Percentiles rank a stretch among this genome's conserved stretches.
These are phyloP conservation scores for Thera britannica DNA, from an alignment of 2,888 invertebrate species.

Conservation along the genomic window DNA sequence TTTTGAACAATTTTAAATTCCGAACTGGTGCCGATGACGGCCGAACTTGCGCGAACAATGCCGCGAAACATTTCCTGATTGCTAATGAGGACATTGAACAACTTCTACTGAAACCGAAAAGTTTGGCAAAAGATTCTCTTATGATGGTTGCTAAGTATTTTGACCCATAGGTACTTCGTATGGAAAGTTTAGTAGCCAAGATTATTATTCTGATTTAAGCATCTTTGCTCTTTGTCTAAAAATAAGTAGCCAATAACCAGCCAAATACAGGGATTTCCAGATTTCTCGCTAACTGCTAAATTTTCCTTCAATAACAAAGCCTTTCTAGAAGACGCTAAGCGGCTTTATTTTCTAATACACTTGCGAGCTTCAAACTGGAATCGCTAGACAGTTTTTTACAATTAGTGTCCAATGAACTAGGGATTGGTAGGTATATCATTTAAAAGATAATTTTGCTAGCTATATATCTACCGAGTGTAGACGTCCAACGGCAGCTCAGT, in stretches of 20 bases:
- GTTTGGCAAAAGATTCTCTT: slow-evolving; percentile 46
- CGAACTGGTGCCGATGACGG: slow-evolving; percentile 70
- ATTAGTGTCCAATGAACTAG: no score
- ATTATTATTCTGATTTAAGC: background rate
- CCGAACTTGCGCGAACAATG: slow-evolving; percentile 74
- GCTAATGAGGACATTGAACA: slow-evolving; percentile 80
- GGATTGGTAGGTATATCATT: no score
- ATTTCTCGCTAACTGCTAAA: background rate
- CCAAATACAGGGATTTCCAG: background rate
- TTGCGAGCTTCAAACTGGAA: no score
- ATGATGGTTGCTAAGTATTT: slow-evolving; percentile 49
- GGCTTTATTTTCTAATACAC: background rate
- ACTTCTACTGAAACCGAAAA: slow-evolving; percentile 64
- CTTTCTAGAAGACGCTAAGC: background rate
- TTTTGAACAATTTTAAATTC: slow-evolving; percentile 76
- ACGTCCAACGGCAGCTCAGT: no score
- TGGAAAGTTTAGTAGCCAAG: background rate
- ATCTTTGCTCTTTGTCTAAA: background rate
- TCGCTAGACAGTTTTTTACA: no score
- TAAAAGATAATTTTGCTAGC: no score
- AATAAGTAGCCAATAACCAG: no score
- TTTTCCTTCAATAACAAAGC: background rate
- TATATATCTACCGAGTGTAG: no score
- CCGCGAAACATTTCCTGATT: slow-evolving; percentile 77
- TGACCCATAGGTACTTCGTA: slow-evolving; percentile 26